A percentile compares a stretch with the other conserved stretches of the same genome.
phyloP scores from a whole-genome alignment of 2,797 vertebrate genomes.

The Chaunax sp. region DNA sequence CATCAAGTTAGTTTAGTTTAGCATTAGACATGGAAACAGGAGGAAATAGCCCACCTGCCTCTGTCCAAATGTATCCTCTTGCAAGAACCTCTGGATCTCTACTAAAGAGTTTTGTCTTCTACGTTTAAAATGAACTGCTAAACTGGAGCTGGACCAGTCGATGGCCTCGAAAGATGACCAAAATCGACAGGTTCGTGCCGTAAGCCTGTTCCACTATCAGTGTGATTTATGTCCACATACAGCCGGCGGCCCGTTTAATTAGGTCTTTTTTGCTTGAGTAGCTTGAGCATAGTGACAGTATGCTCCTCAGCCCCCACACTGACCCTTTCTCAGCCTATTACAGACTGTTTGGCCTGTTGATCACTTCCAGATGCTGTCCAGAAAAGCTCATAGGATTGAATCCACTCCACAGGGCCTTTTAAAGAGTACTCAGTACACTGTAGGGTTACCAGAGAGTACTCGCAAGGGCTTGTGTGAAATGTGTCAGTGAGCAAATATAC shows the following conservation, averaged over 20 bases:
- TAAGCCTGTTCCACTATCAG: neutral
- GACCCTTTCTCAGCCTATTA: slow-evolving; percentile 48
- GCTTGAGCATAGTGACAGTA: slow-evolving; percentile 9
- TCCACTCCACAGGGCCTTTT: slow-evolving; percentile 29
- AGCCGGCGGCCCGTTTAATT: neutral
- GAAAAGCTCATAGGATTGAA: slow-evolving; percentile 52
- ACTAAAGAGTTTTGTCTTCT: neutral
- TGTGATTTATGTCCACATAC: neutral
- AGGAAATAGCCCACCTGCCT: no score
- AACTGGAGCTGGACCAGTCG: neutral
- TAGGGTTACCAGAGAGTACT: slow-evolving; percentile 20
- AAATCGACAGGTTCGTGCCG: neutral
- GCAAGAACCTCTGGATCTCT: neutral
- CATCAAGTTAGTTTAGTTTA: slow-evolving; percentile 7
- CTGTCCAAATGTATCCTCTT: neutral
- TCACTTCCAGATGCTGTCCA: slow-evolving; percentile 71
- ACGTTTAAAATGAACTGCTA: neutral
- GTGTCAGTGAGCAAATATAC: slow-evolving; percentile 8
- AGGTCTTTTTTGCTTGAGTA: neutral
- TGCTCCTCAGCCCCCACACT: slow-evolving; percentile 25
- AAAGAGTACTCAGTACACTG: slow-evolving; percentile 28
- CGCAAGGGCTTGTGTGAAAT: neutral
- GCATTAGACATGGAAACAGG: neutral
- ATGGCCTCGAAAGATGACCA: neutral
- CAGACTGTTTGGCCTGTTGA: slow-evolving; percentile 42